Evolutionary conservation across 2,888 invertebrate genomes (phyloP).

Genomic region (Operophtera brumata): DNA sequence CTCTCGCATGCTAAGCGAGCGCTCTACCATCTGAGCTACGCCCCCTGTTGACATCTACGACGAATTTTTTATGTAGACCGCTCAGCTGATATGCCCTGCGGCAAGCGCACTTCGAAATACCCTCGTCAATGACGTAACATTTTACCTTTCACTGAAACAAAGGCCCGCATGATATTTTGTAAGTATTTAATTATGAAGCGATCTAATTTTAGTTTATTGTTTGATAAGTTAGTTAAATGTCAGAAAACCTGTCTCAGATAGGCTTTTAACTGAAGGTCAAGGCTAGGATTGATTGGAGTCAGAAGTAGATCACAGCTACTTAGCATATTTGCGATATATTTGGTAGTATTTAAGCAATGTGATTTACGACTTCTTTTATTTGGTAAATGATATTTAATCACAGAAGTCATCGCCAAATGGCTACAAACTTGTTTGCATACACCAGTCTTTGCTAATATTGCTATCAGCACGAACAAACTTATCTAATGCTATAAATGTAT

Average conservation of each 20-base stretch:
- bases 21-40: slow-evolving; percentile 74
- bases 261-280: too few species aligned
- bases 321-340: too few species aligned
- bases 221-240: too few species aligned
- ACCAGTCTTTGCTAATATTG: background rate
- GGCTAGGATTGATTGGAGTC: too few species aligned
- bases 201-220: too few species aligned
- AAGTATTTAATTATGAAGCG: too few species aligned
- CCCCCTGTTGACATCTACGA: slow-evolving; percentile 42
- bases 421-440: background rate
- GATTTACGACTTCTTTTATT: background rate
- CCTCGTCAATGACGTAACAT: too few species aligned
- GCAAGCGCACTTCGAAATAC: background rate
- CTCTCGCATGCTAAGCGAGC: slow-evolving; percentile 78
- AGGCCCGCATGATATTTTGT: too few species aligned
- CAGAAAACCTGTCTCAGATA: too few species aligned
- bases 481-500: background rate
- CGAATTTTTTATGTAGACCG: background rate
- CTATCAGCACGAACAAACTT: background rate
- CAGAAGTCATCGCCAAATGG: background rate
- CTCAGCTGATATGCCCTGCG: background rate
- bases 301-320: too few species aligned
- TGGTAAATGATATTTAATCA: background rate
- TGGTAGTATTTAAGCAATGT: too few species aligned
- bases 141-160: too few species aligned